Base-by-base conservation (phyloP, 2,797 vertebrate genomes). In the Danio choprae region DNA sequence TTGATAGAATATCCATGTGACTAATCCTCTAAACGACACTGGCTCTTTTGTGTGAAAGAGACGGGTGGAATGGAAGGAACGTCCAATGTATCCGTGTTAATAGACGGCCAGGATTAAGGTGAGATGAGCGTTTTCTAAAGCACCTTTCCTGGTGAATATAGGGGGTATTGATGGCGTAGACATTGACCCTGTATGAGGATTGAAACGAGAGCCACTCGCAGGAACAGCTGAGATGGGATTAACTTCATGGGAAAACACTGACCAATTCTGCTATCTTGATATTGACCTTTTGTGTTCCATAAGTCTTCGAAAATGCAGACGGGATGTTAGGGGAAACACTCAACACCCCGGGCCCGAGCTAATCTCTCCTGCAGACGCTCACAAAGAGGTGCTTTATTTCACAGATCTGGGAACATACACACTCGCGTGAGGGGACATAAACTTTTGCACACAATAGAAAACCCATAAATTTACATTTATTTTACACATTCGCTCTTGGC, bases 201-300 rank as follows among this genome's bases (percentile, higher is more conserved):
- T 81, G 90, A 91, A 93, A 93, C 89, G 87, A 82, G 90, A 93
- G 89, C 88, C 90, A 79, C 69, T 90, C 82, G 82, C 89, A 90
- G 88, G 89, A 93, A 91, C 91, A 93, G 91, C 89, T 91, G 90
- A 93, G 90, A 92, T 83, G 51, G 90, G 92, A 93, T 94, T 93
- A 94, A 90, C 87, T 91, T 85, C 91, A 90, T 93, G 92, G 92
- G 92, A 93, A 94, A 89, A 81, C 77, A 59, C 75, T 64, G 81
- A 88, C 88, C 69, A 86, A 86, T 77, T 88, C 84, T 82, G 48
- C 84, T 87, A 87, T 88, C 91, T 79, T 87, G 84, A 88, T 90
- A 89, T 88, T 91, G 91, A 89, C 89, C 92, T 89, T 91, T 91
- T 90, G 91, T 92, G 87, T 86, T 88, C 85, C 51, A 62, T 88